A percentile compares a stretch with the other conserved stretches of the same genome.
phyloP scores from a whole-genome alignment of 2,113 vertebrate genomes.

The Nothoprocta perdicaria region DNA sequence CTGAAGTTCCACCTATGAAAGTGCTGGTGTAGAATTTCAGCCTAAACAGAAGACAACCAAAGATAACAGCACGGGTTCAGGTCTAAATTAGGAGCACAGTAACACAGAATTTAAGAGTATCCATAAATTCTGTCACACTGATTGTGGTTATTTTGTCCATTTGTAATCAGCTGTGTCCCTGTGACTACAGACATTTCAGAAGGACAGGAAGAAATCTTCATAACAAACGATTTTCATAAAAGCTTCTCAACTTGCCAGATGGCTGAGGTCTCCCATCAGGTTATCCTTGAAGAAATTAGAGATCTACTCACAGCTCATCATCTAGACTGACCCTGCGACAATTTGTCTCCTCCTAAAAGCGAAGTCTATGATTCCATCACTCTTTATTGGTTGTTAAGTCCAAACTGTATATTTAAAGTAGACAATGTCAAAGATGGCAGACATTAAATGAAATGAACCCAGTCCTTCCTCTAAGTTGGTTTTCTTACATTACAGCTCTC shows the following conservation, averaged over 20 bases:
- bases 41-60: not conserved
- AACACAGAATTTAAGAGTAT: not conserved
- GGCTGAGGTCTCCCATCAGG: not conserved
- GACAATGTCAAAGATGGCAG: not conserved
- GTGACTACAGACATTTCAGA: not conserved
- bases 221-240: not conserved
- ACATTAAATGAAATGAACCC: not conserved
- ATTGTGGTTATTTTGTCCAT: not conserved
- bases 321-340: not conserved
- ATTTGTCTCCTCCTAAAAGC: not conserved
- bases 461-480: not conserved
- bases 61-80: not conserved
- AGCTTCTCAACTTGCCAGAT: not conserved
- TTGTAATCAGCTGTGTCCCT: not conserved
- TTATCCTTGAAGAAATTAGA: not conserved
- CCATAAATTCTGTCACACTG: not conserved
- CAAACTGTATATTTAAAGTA: not conserved
- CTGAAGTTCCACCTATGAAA: not conserved
- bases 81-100: not conserved
- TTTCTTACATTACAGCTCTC: not conserved
- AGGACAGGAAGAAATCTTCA: not conserved
- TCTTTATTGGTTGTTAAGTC: not conserved
- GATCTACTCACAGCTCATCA: not conserved
- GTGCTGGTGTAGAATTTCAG: not conserved
- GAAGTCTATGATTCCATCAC: not conserved